Evolutionary conservation across 2,888 invertebrate species (phyloP).

Genomic region (Homarus gammarus): DNA sequence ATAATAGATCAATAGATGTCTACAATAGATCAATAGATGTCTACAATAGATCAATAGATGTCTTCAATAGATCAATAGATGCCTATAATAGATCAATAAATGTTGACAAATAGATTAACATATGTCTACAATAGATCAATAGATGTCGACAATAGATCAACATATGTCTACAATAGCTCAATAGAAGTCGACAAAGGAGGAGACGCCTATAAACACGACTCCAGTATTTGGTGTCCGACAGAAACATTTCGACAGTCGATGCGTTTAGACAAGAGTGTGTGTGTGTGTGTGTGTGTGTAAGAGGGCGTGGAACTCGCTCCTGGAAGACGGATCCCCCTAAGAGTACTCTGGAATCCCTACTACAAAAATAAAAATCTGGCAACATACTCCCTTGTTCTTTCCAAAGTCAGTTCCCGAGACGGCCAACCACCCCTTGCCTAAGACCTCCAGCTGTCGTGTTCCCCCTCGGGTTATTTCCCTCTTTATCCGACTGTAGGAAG

Average conservation of each 20-base stretch:
- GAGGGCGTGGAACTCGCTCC: conserved; percentile 20
- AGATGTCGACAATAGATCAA: too few species aligned
- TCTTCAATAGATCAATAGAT: too few species aligned
- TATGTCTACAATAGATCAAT: too few species aligned
- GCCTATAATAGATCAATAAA: too few species aligned
- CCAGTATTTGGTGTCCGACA: too few species aligned
- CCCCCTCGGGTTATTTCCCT: conserved; percentile 16
- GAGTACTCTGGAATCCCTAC: conserved; percentile 61
- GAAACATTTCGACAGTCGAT: background rate
- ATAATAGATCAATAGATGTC: too few species aligned
- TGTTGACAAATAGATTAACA: too few species aligned
- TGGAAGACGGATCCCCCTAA: conserved; percentile 55
- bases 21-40: too few species aligned
- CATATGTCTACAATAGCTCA: too few species aligned
- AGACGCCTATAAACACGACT: too few species aligned
- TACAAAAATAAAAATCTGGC: conserved; percentile 69
- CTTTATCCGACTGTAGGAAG: background rate
- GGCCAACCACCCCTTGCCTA: conserved; percentile 17
- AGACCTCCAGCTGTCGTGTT: background rate
- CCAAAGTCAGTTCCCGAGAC: conserved; percentile 26
- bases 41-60: too few species aligned
- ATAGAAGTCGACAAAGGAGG: too few species aligned
- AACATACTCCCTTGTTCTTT: conserved; percentile 51
- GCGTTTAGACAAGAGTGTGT: background rate
- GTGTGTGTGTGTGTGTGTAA: background rate